Evolutionary conservation across 2,797 vertebrate species (phyloP), one percentile per base, ranked within the genome.

Genomic region (Valencia hispanica): DNA sequence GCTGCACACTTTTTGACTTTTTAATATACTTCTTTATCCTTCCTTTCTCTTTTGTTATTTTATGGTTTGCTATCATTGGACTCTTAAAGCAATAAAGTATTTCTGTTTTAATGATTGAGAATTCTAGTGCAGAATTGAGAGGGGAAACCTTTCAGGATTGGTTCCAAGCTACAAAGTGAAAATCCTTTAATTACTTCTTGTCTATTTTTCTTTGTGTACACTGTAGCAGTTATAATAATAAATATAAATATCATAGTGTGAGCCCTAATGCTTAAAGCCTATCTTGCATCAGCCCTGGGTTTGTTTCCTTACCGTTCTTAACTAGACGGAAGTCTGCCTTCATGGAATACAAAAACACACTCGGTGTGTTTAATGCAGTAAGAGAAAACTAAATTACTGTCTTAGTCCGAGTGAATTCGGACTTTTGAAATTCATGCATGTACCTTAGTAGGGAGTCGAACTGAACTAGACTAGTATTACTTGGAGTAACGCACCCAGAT

Each of bases 291-390:
- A 92, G 81, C 59, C 80, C 80, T 80, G 86, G 89, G 84, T 94
- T 92, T 91, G 88, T 92, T 93, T 92, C 77, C 73, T 80, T 88
- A 83, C 57, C 70, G 81, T 85, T 77, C 87, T 77, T 84, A 73
- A 78, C 87, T 89, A 72, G 85, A 75, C 34, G 80, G 70, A 91
- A 92, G 92, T 89, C 87, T 87, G 78, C 84, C 85, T 80, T 78
- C 78, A 68, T 80, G 22, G 7, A 51, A 51, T 25, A 51, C 50
- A 51, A 51, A 25, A 25, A n/a, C n/a, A n/a, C n/a, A n/a, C n/a
- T n/a, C n/a, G n/a, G n/a, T n/a, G n/a, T n/a, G n/a, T n/a, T n/a
- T n/a, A n/a, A n/a, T n/a, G n/a, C n/a, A n/a, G n/a, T n/a, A n/a
- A n/a, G n/a, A n/a, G n/a, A n/a, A n/a, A n/a, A n/a, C n/a, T n/a